phyloP scores from a whole-genome alignment of 2,113 vertebrate species.

The Hiodon tergisus region DNA sequence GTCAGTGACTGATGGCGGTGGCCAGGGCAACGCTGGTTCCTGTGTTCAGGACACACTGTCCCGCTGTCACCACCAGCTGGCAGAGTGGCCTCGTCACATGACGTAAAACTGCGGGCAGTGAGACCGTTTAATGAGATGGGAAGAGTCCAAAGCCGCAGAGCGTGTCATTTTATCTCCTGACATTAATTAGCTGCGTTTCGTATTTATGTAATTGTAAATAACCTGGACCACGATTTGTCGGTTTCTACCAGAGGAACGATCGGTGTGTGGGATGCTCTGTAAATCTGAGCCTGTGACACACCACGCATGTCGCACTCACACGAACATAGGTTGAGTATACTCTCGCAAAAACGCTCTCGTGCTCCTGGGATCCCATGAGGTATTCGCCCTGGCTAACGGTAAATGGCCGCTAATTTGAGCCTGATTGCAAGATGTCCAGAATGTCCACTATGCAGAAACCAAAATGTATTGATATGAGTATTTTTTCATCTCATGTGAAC shows the following conservation, averaged over 20 bases:
- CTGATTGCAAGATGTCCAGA: too few species aligned
- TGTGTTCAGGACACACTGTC: neutral
- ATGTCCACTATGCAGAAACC: neutral
- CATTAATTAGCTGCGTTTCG: conserved; percentile 56
- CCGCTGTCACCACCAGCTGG: neutral
- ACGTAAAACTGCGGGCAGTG: neutral
- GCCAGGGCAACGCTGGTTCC: neutral
- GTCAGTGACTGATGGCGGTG: too few species aligned
- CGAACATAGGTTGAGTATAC: too few species aligned
- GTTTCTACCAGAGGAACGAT: too few species aligned
- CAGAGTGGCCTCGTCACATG: neutral
- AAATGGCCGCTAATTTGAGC: too few species aligned
- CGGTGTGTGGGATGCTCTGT: too few species aligned
- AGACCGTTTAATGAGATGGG: conserved; percentile 13
- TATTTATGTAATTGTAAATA: conserved; percentile 50
- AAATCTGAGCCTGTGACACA: too few species aligned
- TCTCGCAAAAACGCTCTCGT: too few species aligned
- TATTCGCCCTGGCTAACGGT: too few species aligned
- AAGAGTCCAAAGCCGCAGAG: conserved; percentile 50
- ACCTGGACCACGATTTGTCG: neutral
- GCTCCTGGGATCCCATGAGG: too few species aligned
- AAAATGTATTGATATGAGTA: neutral
- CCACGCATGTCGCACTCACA: too few species aligned
- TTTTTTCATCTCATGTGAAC: neutral
- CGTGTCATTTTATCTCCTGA: conserved; percentile 56